A percentile compares a stretch with the other conserved stretches of the same genome.
Conservation (phyloP, 2,888 invertebrate species). For the Conomelus anceps region DNA sequence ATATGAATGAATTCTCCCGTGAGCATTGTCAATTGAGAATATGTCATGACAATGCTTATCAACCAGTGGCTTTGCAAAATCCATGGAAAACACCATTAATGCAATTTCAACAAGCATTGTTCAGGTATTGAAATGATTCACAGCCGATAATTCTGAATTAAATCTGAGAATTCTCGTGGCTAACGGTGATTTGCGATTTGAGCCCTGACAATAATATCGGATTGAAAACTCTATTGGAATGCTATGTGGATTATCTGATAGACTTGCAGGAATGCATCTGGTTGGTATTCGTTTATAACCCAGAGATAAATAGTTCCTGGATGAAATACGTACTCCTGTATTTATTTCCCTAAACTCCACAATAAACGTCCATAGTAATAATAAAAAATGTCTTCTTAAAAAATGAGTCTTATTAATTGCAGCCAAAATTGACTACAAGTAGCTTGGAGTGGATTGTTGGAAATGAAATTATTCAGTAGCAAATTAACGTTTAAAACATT, state of each 20-base stretch:
- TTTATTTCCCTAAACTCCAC: no score
- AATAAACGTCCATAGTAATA: no score
- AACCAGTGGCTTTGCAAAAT: background rate
- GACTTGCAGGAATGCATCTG: no score
- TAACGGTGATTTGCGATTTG: background rate
- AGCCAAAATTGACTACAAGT: no score
- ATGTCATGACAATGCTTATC: background rate
- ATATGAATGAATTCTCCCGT: background rate
- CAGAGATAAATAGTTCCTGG: background rate
- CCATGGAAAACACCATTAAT: background rate
- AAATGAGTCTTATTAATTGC: no score
- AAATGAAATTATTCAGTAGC: no score
- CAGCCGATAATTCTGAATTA: background rate
- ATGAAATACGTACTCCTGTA: background rate
- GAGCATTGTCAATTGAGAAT: background rate
- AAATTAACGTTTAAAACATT: no score
- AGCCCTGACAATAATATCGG: background rate
- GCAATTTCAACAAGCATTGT: background rate
- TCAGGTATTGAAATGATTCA: background rate
- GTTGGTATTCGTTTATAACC: background rate
- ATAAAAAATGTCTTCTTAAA: no score
- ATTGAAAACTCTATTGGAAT: background rate
- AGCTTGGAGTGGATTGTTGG: no score
- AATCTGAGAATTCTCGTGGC: background rate
- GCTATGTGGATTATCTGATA: background rate